Evolutionary conservation across 2,888 invertebrate species (phyloP).

Genomic region (Corbicula japonica): DNA sequence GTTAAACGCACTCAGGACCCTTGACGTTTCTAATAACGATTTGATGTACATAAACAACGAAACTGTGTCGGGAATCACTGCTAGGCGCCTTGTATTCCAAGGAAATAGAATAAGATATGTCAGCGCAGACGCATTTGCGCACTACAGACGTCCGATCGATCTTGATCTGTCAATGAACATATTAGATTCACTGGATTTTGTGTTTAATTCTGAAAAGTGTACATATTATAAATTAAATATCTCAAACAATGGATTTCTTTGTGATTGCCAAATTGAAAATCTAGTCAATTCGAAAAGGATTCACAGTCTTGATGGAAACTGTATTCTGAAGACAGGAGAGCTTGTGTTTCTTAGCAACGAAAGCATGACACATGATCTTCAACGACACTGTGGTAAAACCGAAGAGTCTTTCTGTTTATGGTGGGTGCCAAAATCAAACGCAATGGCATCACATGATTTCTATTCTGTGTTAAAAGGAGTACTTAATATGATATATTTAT

Average conservation of each 20-base stretch:
- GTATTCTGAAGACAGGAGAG: slow-evolving; percentile 34
- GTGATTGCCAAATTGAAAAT: slow-evolving; percentile 63
- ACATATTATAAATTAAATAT: slow-evolving; percentile 60
- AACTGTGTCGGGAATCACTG: slow-evolving; percentile 48
- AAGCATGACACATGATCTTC: slow-evolving; percentile 29
- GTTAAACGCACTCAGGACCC: slow-evolving; percentile 27
- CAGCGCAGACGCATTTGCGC: slow-evolving; percentile 53
- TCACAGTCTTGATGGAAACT: slow-evolving; percentile 45
- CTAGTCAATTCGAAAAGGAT: slow-evolving; percentile 49
- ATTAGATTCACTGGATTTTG: slow-evolving; percentile 51
- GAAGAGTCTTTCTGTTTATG: slow-evolving; percentile 54
- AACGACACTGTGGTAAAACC: slow-evolving; percentile 43
- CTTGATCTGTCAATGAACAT: slow-evolving; percentile 57
- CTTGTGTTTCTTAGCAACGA: slow-evolving; percentile 32
- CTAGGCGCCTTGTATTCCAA: slow-evolving; percentile 49
- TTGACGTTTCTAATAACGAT: slow-evolving; percentile 54
- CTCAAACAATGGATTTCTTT: slow-evolving; percentile 58
- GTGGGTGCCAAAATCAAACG: slow-evolving; percentile 54
- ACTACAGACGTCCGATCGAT: slow-evolving; percentile 45
- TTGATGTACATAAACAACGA: slow-evolving; percentile 45
- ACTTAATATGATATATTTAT: too few species aligned
- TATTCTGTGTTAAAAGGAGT: too few species aligned
- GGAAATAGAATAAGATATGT: slow-evolving; percentile 56
- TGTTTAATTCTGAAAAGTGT: slow-evolving; percentile 55
- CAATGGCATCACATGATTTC: too few species aligned